Percentiles rank a stretch among this genome's conserved stretches.
These are phyloP conservation scores for Eupsilia transversa DNA, from an alignment of 2,888 invertebrate genomes.

Conservation along the genomic window DNA sequence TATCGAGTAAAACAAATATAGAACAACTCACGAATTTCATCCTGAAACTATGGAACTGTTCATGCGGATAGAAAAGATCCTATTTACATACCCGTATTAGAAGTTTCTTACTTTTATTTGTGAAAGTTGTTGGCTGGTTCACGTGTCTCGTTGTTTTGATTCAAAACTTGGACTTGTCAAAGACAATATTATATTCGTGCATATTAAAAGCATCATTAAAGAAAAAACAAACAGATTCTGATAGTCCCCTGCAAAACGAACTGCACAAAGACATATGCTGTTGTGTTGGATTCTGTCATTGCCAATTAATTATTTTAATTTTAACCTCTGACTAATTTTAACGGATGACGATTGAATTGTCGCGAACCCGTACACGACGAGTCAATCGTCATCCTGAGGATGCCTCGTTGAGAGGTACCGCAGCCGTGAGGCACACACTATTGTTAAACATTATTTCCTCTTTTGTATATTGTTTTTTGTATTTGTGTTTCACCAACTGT, in stretches of 20 bases:
- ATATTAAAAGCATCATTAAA: not conserved
- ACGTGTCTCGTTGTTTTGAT: not conserved
- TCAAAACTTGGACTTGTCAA: not conserved
- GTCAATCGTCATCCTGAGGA: too few relatives aligned
- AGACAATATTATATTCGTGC: not conserved
- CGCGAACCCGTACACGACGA: too few relatives aligned
- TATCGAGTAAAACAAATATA: slow-evolving; percentile 37
- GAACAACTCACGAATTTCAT: slow-evolving; percentile 23
- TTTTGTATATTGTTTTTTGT: too few relatives aligned
- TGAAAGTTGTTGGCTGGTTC: slow-evolving; percentile 2
- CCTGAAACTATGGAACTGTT: slow-evolving; percentile 47
- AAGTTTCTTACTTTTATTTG: slow-evolving; percentile 26
- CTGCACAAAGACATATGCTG: not conserved
- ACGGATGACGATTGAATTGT: too few relatives aligned
- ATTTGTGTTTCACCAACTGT: too few relatives aligned
- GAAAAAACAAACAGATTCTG: not conserved
- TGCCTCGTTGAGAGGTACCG: too few relatives aligned
- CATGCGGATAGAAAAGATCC: slow-evolving; percentile 10
- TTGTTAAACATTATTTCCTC: too few relatives aligned
- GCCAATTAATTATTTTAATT: not conserved
- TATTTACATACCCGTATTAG: slow-evolving; percentile 42
- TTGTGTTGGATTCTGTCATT: not conserved
- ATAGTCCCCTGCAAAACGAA: not conserved
- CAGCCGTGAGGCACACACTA: too few relatives aligned
- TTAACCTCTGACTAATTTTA: too few relatives aligned